phyloP scores from a whole-genome alignment of 2,797 vertebrate species.

The Gallinago solitaria region DNA sequence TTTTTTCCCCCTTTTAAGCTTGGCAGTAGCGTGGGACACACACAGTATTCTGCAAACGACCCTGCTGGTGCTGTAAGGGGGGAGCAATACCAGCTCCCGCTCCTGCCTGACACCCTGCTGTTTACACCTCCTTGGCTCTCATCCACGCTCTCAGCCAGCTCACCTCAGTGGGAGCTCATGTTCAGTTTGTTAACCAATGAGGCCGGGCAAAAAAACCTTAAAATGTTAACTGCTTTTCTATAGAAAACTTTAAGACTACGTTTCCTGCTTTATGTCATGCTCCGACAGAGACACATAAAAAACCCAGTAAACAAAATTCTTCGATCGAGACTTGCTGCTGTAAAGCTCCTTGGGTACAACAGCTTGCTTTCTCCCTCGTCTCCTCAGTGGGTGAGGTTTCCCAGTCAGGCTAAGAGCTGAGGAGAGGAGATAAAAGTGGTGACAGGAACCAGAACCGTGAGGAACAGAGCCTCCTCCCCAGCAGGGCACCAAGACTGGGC shows the following conservation, averaged over 20 bases:
- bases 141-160: background rate
- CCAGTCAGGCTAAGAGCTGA: background rate
- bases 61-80: background rate
- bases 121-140: background rate
- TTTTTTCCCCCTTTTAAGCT: background rate
- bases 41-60: background rate
- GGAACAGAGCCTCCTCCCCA: background rate
- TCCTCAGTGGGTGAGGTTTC: background rate
- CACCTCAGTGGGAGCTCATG: background rate
- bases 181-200: background rate
- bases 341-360: background rate
- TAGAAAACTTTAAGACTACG: background rate
- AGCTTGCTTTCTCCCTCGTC: background rate
- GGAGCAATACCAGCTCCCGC: background rate
- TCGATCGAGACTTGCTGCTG: background rate
- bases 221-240: background rate
- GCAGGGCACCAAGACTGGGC: fast-evolving
- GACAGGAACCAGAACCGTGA: fast-evolving
- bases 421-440: background rate
- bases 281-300: background rate
- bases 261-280: background rate
- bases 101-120: background rate
- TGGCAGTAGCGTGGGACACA: background rate
- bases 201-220: background rate
- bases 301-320: background rate